phyloP scores from a whole-genome alignment of 2,113 vertebrate genomes.

The Urocynchramus pylzowi region DNA sequence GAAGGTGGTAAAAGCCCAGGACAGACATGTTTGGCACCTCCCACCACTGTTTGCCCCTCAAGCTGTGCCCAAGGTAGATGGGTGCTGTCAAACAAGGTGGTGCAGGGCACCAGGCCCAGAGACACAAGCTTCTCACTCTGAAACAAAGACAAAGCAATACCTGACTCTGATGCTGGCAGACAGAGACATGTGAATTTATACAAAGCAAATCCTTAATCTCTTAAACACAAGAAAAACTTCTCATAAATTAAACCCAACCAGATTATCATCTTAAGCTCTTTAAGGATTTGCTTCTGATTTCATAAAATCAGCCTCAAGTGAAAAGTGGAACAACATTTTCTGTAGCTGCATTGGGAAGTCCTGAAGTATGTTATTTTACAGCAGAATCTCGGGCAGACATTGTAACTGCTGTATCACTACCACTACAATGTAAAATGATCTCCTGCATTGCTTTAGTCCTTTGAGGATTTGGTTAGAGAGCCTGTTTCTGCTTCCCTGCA shows the following conservation, averaged over 20 bases:
- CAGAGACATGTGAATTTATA: background rate
- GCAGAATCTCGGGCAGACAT: background rate
- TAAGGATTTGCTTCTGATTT: slow-evolving; percentile 35
- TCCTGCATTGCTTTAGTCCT: background rate
- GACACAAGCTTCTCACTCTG: background rate
- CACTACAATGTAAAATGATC: background rate
- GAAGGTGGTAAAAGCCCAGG: background rate
- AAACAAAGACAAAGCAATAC: background rate
- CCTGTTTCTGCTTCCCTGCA: background rate
- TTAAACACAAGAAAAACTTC: background rate
- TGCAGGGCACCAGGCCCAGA: background rate
- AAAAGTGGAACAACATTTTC: background rate
- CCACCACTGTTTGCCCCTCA: accelerated
- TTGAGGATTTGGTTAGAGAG: background rate
- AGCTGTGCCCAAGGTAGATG: background rate
- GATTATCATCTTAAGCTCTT: slow-evolving; percentile 21
- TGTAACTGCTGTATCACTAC: background rate
- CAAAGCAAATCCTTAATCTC: background rate
- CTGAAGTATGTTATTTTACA: background rate
- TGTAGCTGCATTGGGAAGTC: background rate
- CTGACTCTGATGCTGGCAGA: background rate
- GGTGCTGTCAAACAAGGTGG: background rate
- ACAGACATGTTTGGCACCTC: background rate
- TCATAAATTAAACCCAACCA: slow-evolving; percentile 6
- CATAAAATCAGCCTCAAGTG: background rate